Conservation (phyloP, 2,113 vertebrate genomes). For the Orientallactaga bullata region DNA sequence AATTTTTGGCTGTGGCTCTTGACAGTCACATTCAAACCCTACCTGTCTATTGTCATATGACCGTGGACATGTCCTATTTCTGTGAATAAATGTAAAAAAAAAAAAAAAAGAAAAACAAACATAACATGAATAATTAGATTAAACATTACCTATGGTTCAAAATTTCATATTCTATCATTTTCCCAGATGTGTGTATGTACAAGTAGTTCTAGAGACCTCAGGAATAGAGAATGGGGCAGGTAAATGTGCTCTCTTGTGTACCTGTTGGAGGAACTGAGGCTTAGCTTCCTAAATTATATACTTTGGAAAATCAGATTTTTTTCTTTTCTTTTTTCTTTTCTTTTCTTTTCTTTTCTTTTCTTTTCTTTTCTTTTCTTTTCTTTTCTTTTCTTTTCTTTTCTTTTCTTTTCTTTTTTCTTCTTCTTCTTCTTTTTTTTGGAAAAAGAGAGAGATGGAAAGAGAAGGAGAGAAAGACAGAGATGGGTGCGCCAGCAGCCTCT, state of each 20-base stretch:
- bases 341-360: too few species aligned
- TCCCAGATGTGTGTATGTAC: not conserved
- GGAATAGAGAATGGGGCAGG: not conserved
- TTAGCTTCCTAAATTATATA: not conserved
- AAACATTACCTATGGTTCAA: not conserved
- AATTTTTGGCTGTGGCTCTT: not conserved
- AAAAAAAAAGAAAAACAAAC: too few species aligned
- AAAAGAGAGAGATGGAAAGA: too few species aligned
- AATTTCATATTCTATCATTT: not conserved
- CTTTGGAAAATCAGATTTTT: not conserved
- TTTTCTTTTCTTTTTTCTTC: too few species aligned
- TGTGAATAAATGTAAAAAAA: not conserved
- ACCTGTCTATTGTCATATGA: not conserved
- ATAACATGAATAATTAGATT: not conserved
- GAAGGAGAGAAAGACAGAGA: too few species aligned
- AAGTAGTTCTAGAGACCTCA: not conserved
- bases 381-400: too few species aligned
- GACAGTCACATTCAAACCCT: not conserved
- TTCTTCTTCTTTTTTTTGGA: too few species aligned
- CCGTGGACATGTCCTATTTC: not conserved
- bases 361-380: too few species aligned
- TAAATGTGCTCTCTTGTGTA: not conserved
- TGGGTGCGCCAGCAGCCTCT: too few species aligned
- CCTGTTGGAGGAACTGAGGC: not conserved
- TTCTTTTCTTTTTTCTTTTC: accelerated